These are phyloP conservation scores for Cladorhizidae sp. DNA, from an alignment of 37 sponge, comb jelly and placozoan species.

Conservation along the genomic window DNA sequence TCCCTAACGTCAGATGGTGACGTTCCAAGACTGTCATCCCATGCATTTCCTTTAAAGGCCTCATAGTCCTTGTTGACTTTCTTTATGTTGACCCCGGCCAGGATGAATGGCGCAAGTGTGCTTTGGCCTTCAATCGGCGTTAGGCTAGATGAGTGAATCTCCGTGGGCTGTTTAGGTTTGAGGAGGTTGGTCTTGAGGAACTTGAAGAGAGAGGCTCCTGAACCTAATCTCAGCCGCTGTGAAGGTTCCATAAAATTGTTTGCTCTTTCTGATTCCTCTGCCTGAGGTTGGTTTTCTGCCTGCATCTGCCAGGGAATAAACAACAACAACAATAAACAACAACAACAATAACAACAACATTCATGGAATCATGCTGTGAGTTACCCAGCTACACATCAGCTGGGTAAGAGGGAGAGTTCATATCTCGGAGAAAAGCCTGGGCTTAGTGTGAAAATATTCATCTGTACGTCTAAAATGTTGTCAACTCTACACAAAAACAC, in stretches of 20 bases:
- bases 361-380: too few relatives aligned
- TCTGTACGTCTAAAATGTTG: too few relatives aligned
- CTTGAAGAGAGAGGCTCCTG: conserved; percentile 21
- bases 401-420: too few relatives aligned
- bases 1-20: too few relatives aligned
- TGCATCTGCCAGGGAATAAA: conserved; percentile 1
- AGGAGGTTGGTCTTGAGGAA: conserved; percentile 14
- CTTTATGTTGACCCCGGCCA: conserved; percentile 11
- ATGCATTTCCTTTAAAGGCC: conserved; percentile 42
- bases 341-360: too few relatives aligned
- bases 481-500: too few relatives aligned
- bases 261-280: neutral
- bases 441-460: too few relatives aligned
- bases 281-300: conserved; percentile 5
- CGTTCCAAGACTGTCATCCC: neutral
- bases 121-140: conserved; percentile 23
- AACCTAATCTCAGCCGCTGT: conserved; percentile 10
- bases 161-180: conserved; percentile 4
- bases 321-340: too few relatives aligned
- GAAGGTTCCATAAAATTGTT: neutral
- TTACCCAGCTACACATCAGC: too few relatives aligned
- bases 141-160: conserved; percentile 49
- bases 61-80: conserved; percentile 42
- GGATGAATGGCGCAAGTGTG: conserved; percentile 45
- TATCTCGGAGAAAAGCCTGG: too few relatives aligned